Conservation (phyloP, 2,888 invertebrate species). For the Amiota communis region DNA sequence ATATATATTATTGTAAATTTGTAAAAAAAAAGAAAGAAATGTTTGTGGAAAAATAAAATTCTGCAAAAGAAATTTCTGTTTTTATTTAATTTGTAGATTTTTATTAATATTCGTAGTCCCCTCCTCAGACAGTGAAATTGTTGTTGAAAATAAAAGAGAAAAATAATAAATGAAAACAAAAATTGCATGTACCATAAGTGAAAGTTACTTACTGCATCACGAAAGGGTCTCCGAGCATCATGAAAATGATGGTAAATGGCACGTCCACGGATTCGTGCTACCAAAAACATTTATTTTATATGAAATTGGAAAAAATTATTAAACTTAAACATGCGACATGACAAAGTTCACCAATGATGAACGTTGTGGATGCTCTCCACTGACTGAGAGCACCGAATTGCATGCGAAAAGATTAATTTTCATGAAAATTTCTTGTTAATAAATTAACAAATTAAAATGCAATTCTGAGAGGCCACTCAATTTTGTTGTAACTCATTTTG, state of each 20-base stretch:
- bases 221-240: neutral
- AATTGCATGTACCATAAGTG: neutral
- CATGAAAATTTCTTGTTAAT: slow-evolving; percentile 51
- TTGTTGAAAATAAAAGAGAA: slow-evolving; percentile 24
- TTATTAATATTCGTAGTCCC: too few species aligned
- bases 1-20: too few species aligned
- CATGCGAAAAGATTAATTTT: slow-evolving; percentile 50
- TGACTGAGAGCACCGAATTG: neutral
- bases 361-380: too few species aligned
- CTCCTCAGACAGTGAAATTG: too few species aligned
- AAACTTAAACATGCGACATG: slow-evolving; percentile 25
- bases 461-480: slow-evolving; percentile 38
- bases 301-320: slow-evolving; percentile 33
- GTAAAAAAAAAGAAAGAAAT: too few species aligned
- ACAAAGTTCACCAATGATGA: neutral
- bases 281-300: neutral
- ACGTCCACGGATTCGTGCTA: too few species aligned
- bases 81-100: too few species aligned
- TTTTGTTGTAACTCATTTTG: slow-evolving; percentile 33
- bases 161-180: neutral
- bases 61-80: too few species aligned
- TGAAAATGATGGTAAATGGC: neutral
- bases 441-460: slow-evolving; percentile 58
- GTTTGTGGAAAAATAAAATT: too few species aligned
- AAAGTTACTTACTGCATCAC: neutral